Conservation (phyloP, 2,113 vertebrate genomes). For the Onychostoma macrolepis region DNA sequence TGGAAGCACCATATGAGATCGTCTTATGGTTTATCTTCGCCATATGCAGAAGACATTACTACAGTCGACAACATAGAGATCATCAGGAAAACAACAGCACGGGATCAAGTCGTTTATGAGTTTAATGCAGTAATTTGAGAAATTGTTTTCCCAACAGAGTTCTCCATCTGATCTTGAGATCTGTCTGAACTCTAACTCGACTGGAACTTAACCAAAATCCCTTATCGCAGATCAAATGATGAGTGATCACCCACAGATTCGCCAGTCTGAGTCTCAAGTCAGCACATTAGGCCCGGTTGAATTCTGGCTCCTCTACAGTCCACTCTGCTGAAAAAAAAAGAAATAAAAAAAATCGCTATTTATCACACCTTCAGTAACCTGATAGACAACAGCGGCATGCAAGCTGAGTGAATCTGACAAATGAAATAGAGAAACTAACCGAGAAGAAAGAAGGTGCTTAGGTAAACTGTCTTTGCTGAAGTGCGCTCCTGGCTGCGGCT, state of each 20-base stretch:
- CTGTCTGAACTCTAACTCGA: constrained; percentile 15
- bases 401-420: constrained; percentile 80
- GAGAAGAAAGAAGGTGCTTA: constrained; percentile 82
- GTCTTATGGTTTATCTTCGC: background rate
- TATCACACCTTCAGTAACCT: constrained; percentile 67
- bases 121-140: constrained; percentile 11
- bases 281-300: constrained; percentile 39
- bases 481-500: constrained; percentile 77
- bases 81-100: constrained; percentile 15
- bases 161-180: background rate
- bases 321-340: constrained; percentile 40
- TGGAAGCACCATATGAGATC: constrained; percentile 30
- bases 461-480: constrained; percentile 79
- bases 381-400: constrained; percentile 72
- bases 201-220: constrained; percentile 30
- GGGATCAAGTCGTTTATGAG: constrained; percentile 1
- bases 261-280: constrained; percentile 39
- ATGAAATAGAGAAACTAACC: constrained; percentile 80
- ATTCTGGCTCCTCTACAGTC: constrained; percentile 36
- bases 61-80: background rate
- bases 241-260: constrained; percentile 38
- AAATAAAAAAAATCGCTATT: constrained; percentile 35
- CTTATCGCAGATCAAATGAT: constrained; percentile 42
- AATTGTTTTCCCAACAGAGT: constrained; percentile 20
- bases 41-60: constrained; percentile 14